Base-by-base conservation (phyloP, 2,113 vertebrate genomes). In the Oncorhynchus clarkii region DNA sequence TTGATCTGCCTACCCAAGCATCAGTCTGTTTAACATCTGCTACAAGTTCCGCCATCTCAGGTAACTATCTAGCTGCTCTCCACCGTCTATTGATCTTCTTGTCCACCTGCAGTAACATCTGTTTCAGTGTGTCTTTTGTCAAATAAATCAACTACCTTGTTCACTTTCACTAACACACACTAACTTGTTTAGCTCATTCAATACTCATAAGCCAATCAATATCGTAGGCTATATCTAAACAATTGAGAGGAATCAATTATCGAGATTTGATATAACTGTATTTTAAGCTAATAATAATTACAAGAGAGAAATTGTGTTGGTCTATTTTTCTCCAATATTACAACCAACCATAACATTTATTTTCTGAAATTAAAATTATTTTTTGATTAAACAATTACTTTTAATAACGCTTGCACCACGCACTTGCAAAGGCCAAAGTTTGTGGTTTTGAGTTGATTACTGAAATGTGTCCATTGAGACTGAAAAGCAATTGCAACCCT, bases 21-120 rank as follows among this genome's bases (percentile, higher is more conserved):
- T 92, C 89, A 91, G 90, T 93, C 90, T 92, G 92, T 83, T 90
- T 91, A 92, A 91, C 93, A 94, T 93, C 93, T 94, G 93, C 90
- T 94, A 85, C 91, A 84, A 88, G 89, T 91, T 90, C 76, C 87
- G 87, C 85, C 82, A 90, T 91, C 92, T 93, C 91, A 94, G 93
- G 92, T 93, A 93, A 93, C 92, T 92, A 89, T 84, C 89, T 88
- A 67, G 78, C 88, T 88, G 89, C 88, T 90, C 85, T 75, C 79
- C 85, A 75, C 72, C 79, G 80, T 84, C 88, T 92, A 93, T 93
- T 93, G 92, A 94, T 93, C 91, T 91, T 82, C 78, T 74, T 87
- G 88, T 93, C 91, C 93, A 93, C 92, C 92, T 94, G 92, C 90
- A 87, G 86, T 89, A 93, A 93, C 93, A 94, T 92, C 93, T 93